Evolutionary conservation across 2,888 invertebrate species (phyloP).

Genomic region (Pherbina coryleti): DNA sequence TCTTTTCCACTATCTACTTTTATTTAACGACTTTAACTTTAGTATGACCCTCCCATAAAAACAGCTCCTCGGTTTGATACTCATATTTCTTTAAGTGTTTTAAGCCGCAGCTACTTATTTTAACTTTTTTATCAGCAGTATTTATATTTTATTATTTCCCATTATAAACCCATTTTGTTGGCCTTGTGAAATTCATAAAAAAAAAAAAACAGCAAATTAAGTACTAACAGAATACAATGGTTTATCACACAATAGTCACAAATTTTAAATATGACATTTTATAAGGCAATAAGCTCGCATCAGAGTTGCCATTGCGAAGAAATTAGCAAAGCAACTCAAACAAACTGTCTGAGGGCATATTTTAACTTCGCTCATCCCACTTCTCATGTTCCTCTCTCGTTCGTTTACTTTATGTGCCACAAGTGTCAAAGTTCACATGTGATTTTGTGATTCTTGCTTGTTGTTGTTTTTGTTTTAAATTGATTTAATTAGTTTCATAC

Average conservation of each 20-base stretch:
- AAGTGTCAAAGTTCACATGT: too few species aligned
- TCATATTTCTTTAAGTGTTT: conserved; percentile 1
- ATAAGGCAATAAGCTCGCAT: too few species aligned
- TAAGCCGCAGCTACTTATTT: not conserved
- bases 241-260: not conserved
- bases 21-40: not conserved
- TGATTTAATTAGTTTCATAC: too few species aligned
- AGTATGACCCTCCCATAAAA: too few species aligned
- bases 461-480: too few species aligned
- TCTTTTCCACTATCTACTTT: not conserved
- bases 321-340: not conserved
- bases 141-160: conserved; percentile 17
- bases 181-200: conserved; percentile 44
- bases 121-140: not conserved
- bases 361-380: too few species aligned
- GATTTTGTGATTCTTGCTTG: too few species aligned
- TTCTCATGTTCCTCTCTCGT: too few species aligned
- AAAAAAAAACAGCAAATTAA: conserved; percentile 16
- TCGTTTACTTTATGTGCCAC: too few species aligned
- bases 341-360: too few species aligned
- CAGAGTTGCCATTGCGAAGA: not conserved
- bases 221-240: not conserved
- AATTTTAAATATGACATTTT: not conserved
- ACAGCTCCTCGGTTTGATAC: too few species aligned
- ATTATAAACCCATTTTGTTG: conserved; percentile 44